These are phyloP conservation scores for Dolomedes plantarius DNA, from an alignment of 2,888 invertebrate species.

Conservation along the genomic window DNA sequence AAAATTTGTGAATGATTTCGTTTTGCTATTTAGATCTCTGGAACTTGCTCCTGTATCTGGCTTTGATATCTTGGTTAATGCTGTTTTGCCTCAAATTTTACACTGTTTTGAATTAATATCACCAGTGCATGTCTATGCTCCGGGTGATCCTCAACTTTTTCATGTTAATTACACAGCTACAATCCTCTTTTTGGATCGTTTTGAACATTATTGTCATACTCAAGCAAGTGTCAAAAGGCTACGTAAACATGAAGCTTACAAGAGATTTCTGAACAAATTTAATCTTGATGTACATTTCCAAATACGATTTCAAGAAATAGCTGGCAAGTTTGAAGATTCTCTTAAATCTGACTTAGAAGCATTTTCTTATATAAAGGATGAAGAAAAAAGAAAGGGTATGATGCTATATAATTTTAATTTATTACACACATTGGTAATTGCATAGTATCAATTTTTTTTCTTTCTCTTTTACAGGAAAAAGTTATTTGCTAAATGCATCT, in stretches of 20 bases:
- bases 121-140: slow-evolving; percentile 86
- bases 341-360: slow-evolving; percentile 75
- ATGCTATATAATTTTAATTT: no score
- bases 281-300: slow-evolving; percentile 98
- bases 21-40: slow-evolving; percentile 21
- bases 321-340: slow-evolving; percentile 82
- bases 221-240: slow-evolving; percentile 81
- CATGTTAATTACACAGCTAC: slow-evolving; percentile 88
- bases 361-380: slow-evolving; percentile 27
- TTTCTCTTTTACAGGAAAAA: background rate
- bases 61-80: slow-evolving; percentile 88
- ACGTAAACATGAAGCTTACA: slow-evolving; percentile 83
- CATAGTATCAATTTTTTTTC: background rate
- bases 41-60: slow-evolving; percentile 80
- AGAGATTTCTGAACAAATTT: slow-evolving; percentile 89
- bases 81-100: slow-evolving; percentile 88
- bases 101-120: slow-evolving; percentile 79
- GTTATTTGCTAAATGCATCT: slow-evolving; percentile 19
- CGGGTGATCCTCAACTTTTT: slow-evolving; percentile 93
- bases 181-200: slow-evolving; percentile 84
- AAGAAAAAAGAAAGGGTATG: no score
- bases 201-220: slow-evolving; percentile 83
- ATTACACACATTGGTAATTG: background rate
- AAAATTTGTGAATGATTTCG: background rate
- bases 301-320: slow-evolving; percentile 94